These are phyloP conservation scores for Pseudotriccus pelzelni DNA, from an alignment of 2,797 vertebrate species.

Conservation along the genomic window DNA sequence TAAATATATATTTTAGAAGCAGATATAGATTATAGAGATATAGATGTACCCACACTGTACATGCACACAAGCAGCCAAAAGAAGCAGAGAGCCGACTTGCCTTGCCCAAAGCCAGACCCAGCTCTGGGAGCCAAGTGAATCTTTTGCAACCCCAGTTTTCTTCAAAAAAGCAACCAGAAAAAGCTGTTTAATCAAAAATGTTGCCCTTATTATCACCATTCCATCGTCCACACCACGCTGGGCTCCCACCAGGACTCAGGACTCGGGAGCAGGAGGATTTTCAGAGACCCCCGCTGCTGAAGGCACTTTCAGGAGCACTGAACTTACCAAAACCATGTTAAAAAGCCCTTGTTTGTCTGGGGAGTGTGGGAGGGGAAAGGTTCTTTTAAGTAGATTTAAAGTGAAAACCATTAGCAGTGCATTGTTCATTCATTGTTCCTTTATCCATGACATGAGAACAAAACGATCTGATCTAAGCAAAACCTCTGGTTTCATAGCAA, in stretches of 20 bases:
- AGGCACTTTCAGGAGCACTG: background rate
- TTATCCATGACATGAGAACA: conserved; percentile 33
- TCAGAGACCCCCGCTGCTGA: fast-evolving
- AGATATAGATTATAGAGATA: background rate
- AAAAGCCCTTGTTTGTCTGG: background rate
- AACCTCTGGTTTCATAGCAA: conserved; percentile 61
- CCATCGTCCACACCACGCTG: fast-evolving
- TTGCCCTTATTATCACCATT: background rate
- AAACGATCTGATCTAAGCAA: conserved; percentile 47
- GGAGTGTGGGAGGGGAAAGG: conserved; percentile 17
- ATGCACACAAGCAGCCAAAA: background rate
- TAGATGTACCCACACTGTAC: background rate
- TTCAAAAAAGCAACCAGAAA: background rate
- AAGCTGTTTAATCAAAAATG: background rate
- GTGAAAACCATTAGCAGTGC: background rate
- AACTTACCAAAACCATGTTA: background rate
- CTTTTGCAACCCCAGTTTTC: background rate
- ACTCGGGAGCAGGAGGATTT: background rate
- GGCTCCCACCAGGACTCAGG: background rate
- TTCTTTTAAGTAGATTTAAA: conserved; percentile 3
- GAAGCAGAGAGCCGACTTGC: background rate
- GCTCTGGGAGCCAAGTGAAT: background rate
- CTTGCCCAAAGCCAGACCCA: background rate
- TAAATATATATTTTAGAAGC: background rate
- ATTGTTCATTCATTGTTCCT: conserved; percentile 34